A percentile compares a stretch with the other conserved stretches of the same genome.
phyloP scores from a whole-genome alignment of 37 sponge, comb jelly and placozoan genomes.

The Haliclona indistincta region DNA sequence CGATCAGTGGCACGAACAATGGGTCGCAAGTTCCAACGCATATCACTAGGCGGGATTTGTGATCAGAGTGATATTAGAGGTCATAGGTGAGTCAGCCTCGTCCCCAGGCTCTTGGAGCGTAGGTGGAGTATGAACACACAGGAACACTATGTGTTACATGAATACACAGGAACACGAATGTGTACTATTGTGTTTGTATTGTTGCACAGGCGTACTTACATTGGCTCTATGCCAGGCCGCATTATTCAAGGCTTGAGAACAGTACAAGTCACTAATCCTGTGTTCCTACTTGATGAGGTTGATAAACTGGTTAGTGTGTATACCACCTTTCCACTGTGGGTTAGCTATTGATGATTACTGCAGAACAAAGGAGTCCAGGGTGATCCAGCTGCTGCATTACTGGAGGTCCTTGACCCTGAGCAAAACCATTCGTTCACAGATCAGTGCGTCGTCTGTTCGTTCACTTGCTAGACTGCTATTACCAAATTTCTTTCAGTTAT shows the following conservation, averaged over 20 bases:
- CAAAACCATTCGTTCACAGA: conserved; percentile 87
- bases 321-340: not conserved
- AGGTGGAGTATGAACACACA: too few relatives aligned
- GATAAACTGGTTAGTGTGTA: conserved; percentile 62
- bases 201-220: conserved; percentile 89
- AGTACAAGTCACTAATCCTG: conserved; percentile 85
- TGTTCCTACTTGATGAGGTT: conserved; percentile 90
- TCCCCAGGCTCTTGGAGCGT: not conserved
- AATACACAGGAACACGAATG: too few relatives aligned
- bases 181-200: conserved; percentile 3
- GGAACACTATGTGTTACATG: not conserved
- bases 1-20: conserved; percentile 85
- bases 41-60: conserved; percentile 86
- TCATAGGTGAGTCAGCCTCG: conserved; percentile 49
- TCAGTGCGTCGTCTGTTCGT: conserved; percentile 56
- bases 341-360: not conserved
- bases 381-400: conserved; percentile 91
- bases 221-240: conserved; percentile 86
- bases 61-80: conserved; percentile 92
- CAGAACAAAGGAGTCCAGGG: conserved; percentile 76
- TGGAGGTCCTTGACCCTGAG: conserved; percentile 94
- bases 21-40: conserved; percentile 81
- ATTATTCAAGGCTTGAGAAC: conserved; percentile 75
- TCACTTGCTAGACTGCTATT: not conserved
- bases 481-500: conserved; percentile 34